Percentiles rank a stretch among this genome's conserved stretches.
phyloP scores from a whole-genome alignment of 2,113 vertebrate genomes.

The Odocoileus hemionus region DNA sequence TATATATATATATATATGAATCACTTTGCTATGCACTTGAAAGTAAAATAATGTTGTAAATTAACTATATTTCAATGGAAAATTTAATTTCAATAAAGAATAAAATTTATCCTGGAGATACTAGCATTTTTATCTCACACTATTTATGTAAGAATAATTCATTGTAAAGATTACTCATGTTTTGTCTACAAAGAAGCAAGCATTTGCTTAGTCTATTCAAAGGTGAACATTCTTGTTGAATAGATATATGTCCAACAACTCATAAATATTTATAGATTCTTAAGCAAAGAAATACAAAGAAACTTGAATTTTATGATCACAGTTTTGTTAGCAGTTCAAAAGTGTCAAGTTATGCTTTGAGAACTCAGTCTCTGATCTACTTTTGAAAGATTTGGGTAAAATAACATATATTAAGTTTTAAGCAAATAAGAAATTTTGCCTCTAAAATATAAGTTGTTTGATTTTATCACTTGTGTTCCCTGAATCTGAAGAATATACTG shows the following conservation, averaged over 20 bases:
- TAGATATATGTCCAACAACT: neutral
- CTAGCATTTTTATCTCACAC: neutral
- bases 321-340: slow-evolving; percentile 35
- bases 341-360: slow-evolving; percentile 33
- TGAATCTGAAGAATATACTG: neutral
- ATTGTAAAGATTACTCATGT: neutral
- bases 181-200: slow-evolving; percentile 9
- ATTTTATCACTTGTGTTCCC: neutral
- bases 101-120: neutral
- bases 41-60: neutral
- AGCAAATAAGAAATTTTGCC: slow-evolving; percentile 26
- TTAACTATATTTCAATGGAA: neutral
- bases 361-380: neutral
- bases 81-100: neutral
- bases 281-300: slow-evolving; percentile 1
- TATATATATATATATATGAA: neutral
- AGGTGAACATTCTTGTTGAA: neutral
- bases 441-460: neutral
- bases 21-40: neutral
- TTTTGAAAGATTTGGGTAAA: slow-evolving; percentile 26
- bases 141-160: neutral
- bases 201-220: neutral
- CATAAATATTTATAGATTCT: slow-evolving; percentile 50
- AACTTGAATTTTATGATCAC: slow-evolving; percentile 35
- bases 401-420: slow-evolving; percentile 17